Evolutionary conservation across 1,140 invertebrate genomes (phyloP).

Genomic region (Neodiprion virginianus): DNA sequence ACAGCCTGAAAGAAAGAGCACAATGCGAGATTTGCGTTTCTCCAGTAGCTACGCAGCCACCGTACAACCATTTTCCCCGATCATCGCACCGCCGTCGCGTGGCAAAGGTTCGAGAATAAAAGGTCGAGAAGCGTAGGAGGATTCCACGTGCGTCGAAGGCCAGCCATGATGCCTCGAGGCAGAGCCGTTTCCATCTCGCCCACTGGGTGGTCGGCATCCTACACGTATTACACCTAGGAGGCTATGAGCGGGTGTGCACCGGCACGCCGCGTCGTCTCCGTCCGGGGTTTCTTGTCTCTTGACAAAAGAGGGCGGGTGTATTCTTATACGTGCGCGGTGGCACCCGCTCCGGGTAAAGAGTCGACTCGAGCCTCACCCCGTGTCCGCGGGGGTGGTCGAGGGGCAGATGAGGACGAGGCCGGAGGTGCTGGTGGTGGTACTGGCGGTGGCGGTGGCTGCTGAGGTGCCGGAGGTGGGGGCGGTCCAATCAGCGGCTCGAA

Average conservation of each 20-base stretch:
- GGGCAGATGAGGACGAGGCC: constrained; percentile 25
- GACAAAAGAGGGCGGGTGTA: constrained; percentile 11
- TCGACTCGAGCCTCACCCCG: background rate
- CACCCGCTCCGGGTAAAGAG: background rate
- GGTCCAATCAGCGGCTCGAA: constrained; percentile 56
- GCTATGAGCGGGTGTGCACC: background rate
- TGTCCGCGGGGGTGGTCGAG: constrained; percentile 30
- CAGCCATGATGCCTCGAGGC: constrained; percentile 30
- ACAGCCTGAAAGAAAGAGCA: background rate
- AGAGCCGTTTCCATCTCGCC: constrained; percentile 23
- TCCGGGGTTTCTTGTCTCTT: constrained; percentile 20
- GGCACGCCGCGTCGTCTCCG: constrained; percentile 20
- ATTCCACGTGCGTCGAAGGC: background rate
- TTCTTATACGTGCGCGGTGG: constrained; percentile 17
- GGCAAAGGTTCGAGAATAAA: too few species aligned
- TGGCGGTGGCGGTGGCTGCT: background rate
- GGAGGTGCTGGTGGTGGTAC: constrained; percentile 33
- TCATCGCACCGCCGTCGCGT: too few species aligned
- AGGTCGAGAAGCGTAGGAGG: background rate
- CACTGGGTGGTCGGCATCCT: background rate
- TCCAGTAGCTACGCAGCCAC: too few species aligned
- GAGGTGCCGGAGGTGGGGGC: constrained; percentile 39
- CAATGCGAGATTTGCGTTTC: background rate
- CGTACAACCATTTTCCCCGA: too few species aligned
- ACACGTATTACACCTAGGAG: background rate